Base-by-base conservation (phyloP, 2,113 vertebrate genomes). In the Bubo scandiacus region DNA sequence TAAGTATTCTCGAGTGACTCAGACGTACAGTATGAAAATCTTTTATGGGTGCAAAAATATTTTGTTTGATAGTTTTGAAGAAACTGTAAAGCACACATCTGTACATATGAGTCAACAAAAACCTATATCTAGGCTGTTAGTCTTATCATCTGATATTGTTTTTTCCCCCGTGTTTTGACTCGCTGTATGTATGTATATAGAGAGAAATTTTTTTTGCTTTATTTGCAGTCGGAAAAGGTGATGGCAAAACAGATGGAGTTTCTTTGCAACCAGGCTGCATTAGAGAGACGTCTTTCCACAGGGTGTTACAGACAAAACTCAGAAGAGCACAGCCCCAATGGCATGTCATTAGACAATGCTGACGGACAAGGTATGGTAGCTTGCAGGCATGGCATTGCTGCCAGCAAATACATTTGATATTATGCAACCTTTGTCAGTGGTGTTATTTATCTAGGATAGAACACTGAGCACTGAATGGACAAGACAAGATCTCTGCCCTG, bases 161-260 rank as follows among this genome's bases (percentile, higher is more conserved):
- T 95, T 95, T 78, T 63, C 52, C 89, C 80, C 88, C 75, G 38
- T 93, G 88, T 90, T 95, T 89, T 94, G 94, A 86, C 88, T 96
- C n/a, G 12, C 79, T 95, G 4, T 67, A 6, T 88, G 40, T 54
- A 68, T 85, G 43, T 63, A 72, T 75, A 72, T 36, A 47, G 4
- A 72, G 73, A 83, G 32, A 62, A 38, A 5, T 25, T 43, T 83
- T 38, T 70, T 71, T 79, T 95, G 43, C 79, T 97, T 97, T 95
- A 92, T 97, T 97, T 99, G 97, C 99, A 99, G 98, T 98, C 99
- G 29, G 99, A 99, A 97, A 98, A 99, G 96, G 98, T 99, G 93
- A 97, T 99, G 96, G 98, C 98, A 72, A 98, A 99, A 96, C 99
- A 99, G 98, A 99, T 99, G 98, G 99, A 99, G 97, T 98, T 99